phyloP scores from a whole-genome alignment of 2,888 invertebrate genomes.

The Phortica okadai region DNA sequence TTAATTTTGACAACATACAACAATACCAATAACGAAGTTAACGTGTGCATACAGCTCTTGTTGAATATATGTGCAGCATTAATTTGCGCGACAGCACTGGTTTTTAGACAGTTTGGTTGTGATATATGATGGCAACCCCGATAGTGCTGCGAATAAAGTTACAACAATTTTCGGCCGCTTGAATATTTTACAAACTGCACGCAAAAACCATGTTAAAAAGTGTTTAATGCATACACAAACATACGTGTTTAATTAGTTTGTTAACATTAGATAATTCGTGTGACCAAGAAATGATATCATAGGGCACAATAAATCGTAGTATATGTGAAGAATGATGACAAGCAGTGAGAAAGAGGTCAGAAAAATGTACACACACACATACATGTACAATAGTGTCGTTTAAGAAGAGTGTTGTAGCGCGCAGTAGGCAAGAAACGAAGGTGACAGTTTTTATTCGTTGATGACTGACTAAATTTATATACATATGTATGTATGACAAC shows the following conservation, averaged over 20 bases:
- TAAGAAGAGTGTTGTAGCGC: neutral
- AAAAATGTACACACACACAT: constrained; percentile 10
- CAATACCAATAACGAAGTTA: no score
- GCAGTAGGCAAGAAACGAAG: neutral
- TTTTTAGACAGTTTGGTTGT: no score
- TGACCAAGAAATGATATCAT: no score
- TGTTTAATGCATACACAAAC: no score
- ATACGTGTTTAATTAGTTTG: no score
- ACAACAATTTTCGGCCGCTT: constrained; percentile 1
- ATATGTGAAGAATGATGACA: neutral
- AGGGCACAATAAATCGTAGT: no score
- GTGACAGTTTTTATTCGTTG: no score
- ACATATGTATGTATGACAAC: no score
- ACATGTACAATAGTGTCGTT: neutral
- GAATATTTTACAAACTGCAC: neutral
- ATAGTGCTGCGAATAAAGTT: neutral
- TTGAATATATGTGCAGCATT: neutral
- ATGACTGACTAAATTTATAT: no score
- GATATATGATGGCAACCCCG: neutral
- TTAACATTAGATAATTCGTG: no score
- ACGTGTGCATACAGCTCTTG: neutral
- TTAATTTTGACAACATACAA: no score
- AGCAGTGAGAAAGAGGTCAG: constrained; percentile 20
- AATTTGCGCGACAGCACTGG: no score
- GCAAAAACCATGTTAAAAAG: neutral